A percentile compares a stretch with the other conserved stretches of the same genome.
Evolutionary conservation across 2,888 invertebrate species (phyloP).

Genomic region (Coleophora deauratella): DNA sequence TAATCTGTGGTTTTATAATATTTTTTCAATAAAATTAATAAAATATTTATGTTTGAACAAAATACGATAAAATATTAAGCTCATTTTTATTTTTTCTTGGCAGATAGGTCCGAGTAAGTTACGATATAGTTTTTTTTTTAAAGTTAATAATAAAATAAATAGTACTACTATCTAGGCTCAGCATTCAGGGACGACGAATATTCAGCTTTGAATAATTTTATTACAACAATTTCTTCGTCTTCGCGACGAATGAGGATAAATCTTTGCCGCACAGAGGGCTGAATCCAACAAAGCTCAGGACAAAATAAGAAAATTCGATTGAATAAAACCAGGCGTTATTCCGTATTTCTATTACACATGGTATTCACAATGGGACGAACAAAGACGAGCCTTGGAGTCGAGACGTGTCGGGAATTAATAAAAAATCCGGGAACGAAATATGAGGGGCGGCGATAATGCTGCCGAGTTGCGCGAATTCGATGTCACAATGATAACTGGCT

Average conservation of each 20-base stretch:
- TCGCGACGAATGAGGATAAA: too few species aligned
- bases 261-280: constrained; percentile 21
- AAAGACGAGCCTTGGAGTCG: constrained; percentile 35
- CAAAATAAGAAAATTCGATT: constrained; percentile 42
- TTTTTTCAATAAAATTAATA: too few species aligned
- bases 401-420: constrained; percentile 65
- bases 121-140: too few species aligned
- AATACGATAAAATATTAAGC: too few species aligned
- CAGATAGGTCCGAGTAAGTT: too few species aligned
- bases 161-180: too few species aligned
- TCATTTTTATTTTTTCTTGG: too few species aligned
- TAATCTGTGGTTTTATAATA: too few species aligned
- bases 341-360: constrained; percentile 49
- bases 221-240: too few species aligned
- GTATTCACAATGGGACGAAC: constrained; percentile 60
- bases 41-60: too few species aligned
- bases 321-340: constrained; percentile 31
- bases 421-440: constrained; percentile 37
- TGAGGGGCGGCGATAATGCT: constrained; percentile 48
- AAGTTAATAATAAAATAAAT: too few species aligned
- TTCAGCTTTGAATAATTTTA: too few species aligned
- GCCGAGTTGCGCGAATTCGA: constrained; percentile 45
- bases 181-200: constrained; percentile 35
- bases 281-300: constrained; percentile 24
- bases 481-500: constrained; percentile 52